Conservation (phyloP, 1,140 invertebrate genomes). For the Papilio machaon region DNA sequence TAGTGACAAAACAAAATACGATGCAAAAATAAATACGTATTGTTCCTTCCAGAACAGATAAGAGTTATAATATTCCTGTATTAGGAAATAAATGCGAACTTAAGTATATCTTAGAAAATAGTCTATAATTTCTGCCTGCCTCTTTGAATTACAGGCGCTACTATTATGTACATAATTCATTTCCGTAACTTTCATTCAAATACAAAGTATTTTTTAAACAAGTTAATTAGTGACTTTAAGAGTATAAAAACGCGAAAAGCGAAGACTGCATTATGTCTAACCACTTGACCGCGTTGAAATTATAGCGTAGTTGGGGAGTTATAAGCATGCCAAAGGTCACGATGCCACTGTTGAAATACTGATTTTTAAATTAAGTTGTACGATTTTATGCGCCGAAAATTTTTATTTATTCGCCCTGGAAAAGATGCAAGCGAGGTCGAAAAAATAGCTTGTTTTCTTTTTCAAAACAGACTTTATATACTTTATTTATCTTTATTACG, state of each 20-base stretch:
- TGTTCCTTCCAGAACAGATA: too few species aligned
- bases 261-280: slow-evolving; percentile 28
- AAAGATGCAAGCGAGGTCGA: not conserved
- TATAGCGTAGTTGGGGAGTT: slow-evolving; percentile 15
- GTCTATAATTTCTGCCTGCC: too few species aligned
- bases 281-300: slow-evolving; percentile 26
- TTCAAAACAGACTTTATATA: too few species aligned
- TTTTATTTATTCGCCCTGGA: not conserved
- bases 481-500: too few species aligned
- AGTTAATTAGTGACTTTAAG: slow-evolving; percentile 18
- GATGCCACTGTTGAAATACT: slow-evolving; percentile 15
- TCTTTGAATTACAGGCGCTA: not conserved
- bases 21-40: too few species aligned
- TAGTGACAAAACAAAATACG: too few species aligned
- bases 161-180: not conserved
- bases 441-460: not conserved
- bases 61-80: too few species aligned
- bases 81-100: too few species aligned
- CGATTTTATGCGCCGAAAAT: not conserved
- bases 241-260: not conserved
- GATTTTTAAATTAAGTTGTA: slow-evolving; percentile 22
- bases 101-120: too few species aligned
- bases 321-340: slow-evolving; percentile 24
- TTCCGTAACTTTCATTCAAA: not conserved
- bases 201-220: not conserved